These are phyloP conservation scores for Aviceda subcristata DNA, from an alignment of 2,113 vertebrate species.

Conservation along the genomic window DNA sequence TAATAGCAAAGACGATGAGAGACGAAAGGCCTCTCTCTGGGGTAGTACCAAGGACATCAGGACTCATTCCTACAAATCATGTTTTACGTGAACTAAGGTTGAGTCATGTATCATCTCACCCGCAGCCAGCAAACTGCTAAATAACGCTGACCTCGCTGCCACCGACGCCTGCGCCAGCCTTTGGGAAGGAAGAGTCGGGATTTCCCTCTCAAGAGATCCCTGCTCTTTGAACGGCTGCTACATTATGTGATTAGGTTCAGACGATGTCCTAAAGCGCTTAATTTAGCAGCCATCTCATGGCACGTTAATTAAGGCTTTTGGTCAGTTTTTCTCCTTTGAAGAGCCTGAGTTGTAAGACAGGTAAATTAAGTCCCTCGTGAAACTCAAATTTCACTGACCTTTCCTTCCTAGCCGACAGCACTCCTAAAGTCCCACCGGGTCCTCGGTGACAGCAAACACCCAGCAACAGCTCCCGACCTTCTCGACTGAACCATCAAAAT, in stretches of 20 bases:
- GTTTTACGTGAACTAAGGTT: background rate
- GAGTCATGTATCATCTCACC: background rate
- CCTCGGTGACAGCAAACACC: background rate
- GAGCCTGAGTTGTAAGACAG: background rate
- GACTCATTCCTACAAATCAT: background rate
- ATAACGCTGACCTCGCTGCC: background rate
- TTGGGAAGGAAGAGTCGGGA: background rate
- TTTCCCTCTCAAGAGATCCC: background rate
- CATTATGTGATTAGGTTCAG: background rate
- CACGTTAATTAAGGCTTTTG: constrained; percentile 12
- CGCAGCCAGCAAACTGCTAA: background rate
- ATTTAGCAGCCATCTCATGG: background rate
- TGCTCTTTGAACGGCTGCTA: background rate
- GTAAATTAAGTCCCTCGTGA: background rate
- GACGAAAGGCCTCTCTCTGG: background rate
- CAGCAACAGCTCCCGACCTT: background rate
- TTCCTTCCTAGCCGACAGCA: background rate
- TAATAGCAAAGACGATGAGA: background rate
- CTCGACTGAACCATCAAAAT: accelerated
- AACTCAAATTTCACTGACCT: background rate
- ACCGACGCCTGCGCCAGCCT: background rate
- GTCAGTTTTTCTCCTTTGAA: background rate
- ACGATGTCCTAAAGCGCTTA: background rate
- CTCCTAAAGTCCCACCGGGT: background rate
- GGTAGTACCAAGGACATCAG: background rate